Base-by-base conservation (phyloP, 2,888 invertebrate species). In the Physocephala rufipes region DNA sequence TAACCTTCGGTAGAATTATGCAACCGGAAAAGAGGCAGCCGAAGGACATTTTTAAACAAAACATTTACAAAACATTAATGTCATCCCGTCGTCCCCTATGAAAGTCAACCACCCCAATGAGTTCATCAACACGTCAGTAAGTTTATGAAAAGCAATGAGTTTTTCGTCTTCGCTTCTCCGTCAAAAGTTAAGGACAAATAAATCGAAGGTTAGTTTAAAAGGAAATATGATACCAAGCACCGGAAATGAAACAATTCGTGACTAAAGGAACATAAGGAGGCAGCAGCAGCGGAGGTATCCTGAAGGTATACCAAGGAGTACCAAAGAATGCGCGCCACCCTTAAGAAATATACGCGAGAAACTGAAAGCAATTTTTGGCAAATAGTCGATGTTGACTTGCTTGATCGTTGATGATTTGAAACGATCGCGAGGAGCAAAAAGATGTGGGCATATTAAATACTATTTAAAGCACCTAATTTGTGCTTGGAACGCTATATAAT, bases 151-250 rank as follows among this genome's bases (percentile, higher is more conserved):
- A 7, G 36, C 36, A 36, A 36, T 36, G 36, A 9, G 5, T 36
- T 9, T 7, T 4, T 4, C 36, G 9, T 7, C 36, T 4, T 36
- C 36, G 5, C 9, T 36, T 9, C 9, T 4, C 36, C 9, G 36
- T 9, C 36, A 36, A 36, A 36, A 36, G 36, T 36, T 7, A 36
- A 7, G 36, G 5, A 36, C 9, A 9, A 7, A 36, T 4, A 4
- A 7, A 36, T 36, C 4, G 36, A 36, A 7, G 36, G 36, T 7
- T 36, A 9, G 36, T 7, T 19, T 19, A 16, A 49, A 30, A 49
- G 68, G 68, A 68, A 68, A 68, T 62, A 68, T 68, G 68, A 68
- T 68, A 68, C 36, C 30, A 13, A n/a, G 21, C 45, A 53, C 68
- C 62, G 68, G 68, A 68, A 61, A 49, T 62, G 61, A 62, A 68